These are phyloP conservation scores for Calliopsis andreniformis DNA, from an alignment of 1,140 invertebrate genomes.

Conservation along the genomic window DNA sequence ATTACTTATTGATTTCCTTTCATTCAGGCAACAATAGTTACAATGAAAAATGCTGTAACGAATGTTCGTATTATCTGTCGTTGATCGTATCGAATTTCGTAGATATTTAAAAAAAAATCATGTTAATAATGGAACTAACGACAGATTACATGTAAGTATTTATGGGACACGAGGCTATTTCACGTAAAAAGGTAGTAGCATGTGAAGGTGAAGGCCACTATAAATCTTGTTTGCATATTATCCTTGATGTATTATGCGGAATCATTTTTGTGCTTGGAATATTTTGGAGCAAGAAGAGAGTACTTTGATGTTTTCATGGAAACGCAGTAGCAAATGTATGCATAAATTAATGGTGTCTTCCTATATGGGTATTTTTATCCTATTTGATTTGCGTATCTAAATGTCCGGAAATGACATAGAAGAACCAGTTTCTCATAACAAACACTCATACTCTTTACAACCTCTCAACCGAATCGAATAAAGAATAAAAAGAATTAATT, in stretches of 20 bases:
- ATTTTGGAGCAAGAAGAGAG: background rate
- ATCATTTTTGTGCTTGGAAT: background rate
- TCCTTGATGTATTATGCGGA: background rate
- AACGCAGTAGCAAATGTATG: background rate
- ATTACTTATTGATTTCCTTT: constrained; percentile 31
- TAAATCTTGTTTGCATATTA: too few species aligned
- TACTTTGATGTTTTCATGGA: background rate
- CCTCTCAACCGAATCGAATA: background rate
- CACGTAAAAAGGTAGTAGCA: too few species aligned
- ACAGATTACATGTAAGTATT: too few species aligned
- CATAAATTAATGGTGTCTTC: background rate
- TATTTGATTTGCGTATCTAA: background rate
- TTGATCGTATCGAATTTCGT: background rate
- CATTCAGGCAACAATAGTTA: too few species aligned
- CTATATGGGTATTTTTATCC: background rate
- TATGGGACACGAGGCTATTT: too few species aligned
- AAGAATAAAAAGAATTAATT: too few species aligned
- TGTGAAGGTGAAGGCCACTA: background rate
- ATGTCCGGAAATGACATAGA: background rate
- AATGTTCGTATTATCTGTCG: background rate
- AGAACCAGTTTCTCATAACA: background rate
- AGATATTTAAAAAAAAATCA: too few species aligned
- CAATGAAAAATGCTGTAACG: background rate
- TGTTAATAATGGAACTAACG: too few species aligned
- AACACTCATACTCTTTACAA: background rate